Percentiles rank a stretch among this genome's conserved stretches.
Evolutionary conservation across 2,888 invertebrate species (phyloP).

Genomic region (Oegoconia quadripuncta): DNA sequence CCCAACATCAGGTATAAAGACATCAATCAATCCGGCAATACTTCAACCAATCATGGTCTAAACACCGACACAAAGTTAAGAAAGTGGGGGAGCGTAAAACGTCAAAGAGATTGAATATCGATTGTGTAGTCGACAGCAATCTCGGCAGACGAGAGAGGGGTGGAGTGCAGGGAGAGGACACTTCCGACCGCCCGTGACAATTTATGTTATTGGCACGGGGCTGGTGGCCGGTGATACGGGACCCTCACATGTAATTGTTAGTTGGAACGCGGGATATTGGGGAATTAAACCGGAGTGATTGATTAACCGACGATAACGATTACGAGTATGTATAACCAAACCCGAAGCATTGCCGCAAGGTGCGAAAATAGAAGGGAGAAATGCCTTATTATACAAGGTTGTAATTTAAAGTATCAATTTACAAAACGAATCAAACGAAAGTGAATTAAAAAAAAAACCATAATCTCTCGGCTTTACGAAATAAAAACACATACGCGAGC

Average conservation of each 20-base stretch:
- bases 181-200: slow-evolving; percentile 71
- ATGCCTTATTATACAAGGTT: slow-evolving; percentile 9
- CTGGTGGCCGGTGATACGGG: slow-evolving; percentile 64
- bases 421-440: slow-evolving; percentile 46
- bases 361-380: slow-evolving; percentile 50
- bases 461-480: slow-evolving; percentile 36
- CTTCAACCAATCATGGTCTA: slow-evolving; percentile 60
- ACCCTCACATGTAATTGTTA: slow-evolving; percentile 75
- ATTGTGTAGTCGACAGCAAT: slow-evolving; percentile 74
- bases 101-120: slow-evolving; percentile 79
- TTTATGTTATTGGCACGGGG: slow-evolving; percentile 73
- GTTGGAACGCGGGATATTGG: slow-evolving; percentile 74
- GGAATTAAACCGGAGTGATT: slow-evolving; percentile 73
- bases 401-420: slow-evolving; percentile 31
- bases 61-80: slow-evolving; percentile 69
- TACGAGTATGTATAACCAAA: slow-evolving; percentile 28
- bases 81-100: slow-evolving; percentile 68
- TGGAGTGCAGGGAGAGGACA: slow-evolving; percentile 23
- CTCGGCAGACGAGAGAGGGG: slow-evolving; percentile 33
- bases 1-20: slow-evolving; percentile 34
- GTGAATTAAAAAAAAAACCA: slow-evolving; percentile 44
- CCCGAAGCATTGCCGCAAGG: slow-evolving; percentile 46
- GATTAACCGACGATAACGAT: slow-evolving; percentile 70
- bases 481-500: slow-evolving; percentile 45
- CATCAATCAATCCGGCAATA: slow-evolving; percentile 48